Evolutionary conservation across 2,888 invertebrate genomes (phyloP), one percentile per base, ranked within the genome.

Genomic region (Coleophora deauratella): DNA sequence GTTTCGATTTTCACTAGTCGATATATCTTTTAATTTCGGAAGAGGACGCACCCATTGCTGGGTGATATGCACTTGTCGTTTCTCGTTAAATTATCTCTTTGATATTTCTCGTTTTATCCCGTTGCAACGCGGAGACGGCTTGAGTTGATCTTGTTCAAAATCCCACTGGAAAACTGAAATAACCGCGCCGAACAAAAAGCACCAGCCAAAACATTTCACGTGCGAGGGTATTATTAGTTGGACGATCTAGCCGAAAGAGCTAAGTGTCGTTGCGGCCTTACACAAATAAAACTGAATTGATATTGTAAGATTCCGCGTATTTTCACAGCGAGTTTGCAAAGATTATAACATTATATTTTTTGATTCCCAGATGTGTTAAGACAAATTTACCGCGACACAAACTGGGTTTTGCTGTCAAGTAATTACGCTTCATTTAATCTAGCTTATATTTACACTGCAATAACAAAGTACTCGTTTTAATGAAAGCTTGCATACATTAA

Each of bases 141-240:
- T 77, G 73, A 72, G 73, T 71, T 75, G 80, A 61, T 81, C 67
- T 79, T 81, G 78, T 70, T 71, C 80, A 74, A 82, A 85, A 81
- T 82, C 81, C 80, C 74, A 85, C 85, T 85, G 85, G 85, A 85
- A 84, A 81, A 80, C 85, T 81, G 84, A 85, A 85, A 85, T 85
- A 84, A 80, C 81, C 79, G 72, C 70, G 71, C 72, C 82, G 80
- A 82, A 84, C 85, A 84, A 84, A 84, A 85, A 85, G 77, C 85
- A 81, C 76, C 85, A 75, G 82, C 84, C 85, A 82, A 84, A 84
- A 84, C 81, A 84, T 84, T 85, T 85, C 80, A 84, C 80, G 82
- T 79, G 78, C 73, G 73, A 57, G 77, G 71, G 72, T 85, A 85
- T 84, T 85, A 85, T 84, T 85, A 85, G 85, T 77, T 84, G 84